These are phyloP conservation scores for Takifugu rubripes DNA, from an alignment of 2,797 vertebrate genomes.

Conservation along the genomic window DNA sequence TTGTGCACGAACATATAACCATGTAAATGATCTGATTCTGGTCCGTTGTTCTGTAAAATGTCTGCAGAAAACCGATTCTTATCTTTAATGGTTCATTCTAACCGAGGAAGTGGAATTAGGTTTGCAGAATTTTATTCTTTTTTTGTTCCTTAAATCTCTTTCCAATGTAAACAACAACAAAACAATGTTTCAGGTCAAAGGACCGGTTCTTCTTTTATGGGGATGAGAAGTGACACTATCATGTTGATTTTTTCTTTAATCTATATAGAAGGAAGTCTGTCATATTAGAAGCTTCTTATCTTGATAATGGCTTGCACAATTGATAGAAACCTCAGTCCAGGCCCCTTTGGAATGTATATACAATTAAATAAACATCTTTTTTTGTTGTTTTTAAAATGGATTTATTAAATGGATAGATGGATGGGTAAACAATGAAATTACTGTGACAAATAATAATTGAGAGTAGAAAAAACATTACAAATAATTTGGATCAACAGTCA, in stretches of 20 bases:
- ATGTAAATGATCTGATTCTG: neutral
- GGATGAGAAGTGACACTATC: neutral
- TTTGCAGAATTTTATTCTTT: constrained; percentile 14
- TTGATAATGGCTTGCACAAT: constrained; percentile 6
- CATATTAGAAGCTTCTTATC: neutral
- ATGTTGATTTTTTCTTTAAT: neutral
- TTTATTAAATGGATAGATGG: no score
- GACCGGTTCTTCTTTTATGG: no score
- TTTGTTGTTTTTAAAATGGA: no score
- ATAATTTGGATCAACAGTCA: no score
- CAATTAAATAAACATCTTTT: no score
- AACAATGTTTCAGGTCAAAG: constrained; percentile 2
- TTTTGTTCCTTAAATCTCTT: neutral
- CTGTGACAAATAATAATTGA: no score
- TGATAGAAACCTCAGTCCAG: neutral
- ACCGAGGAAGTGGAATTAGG: constrained; percentile 1
- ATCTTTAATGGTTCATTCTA: neutral
- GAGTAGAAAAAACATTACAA: no score
- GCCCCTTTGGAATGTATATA: neutral
- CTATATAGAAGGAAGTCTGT: neutral
- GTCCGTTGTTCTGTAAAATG: constrained; percentile 14
- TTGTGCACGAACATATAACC: neutral
- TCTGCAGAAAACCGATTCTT: constrained; percentile 15
- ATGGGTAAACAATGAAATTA: no score
- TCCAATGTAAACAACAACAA: constrained; percentile 8